Percentiles rank a stretch among this genome's conserved stretches.
Conservation (phyloP, 2,797 vertebrate genomes). For the Buphagus erythrorhynchus region DNA sequence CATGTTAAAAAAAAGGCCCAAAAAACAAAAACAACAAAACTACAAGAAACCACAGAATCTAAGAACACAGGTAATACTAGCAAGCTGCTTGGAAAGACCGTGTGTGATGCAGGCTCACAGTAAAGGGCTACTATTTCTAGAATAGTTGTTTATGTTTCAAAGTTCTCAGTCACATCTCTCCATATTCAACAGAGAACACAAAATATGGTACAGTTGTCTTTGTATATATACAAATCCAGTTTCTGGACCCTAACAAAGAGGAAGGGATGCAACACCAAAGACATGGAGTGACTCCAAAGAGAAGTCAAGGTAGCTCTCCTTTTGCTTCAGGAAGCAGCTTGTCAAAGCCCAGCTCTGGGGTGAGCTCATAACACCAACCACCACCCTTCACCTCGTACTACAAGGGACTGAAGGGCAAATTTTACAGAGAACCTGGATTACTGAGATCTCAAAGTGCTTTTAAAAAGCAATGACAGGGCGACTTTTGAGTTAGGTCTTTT, state of each 20-base stretch:
- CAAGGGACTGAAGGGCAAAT: background rate
- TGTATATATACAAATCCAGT: background rate
- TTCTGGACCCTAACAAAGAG: background rate
- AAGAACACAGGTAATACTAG: background rate
- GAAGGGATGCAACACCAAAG: background rate
- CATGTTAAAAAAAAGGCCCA: background rate
- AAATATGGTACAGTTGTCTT: background rate
- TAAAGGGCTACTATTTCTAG: background rate
- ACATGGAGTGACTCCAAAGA: background rate
- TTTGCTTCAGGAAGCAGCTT: background rate
- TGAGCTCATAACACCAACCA: background rate
- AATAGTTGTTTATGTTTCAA: background rate
- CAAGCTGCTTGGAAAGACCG: background rate
- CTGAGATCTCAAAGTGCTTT: background rate
- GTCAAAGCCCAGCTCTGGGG: background rate
- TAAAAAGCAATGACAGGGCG: background rate
- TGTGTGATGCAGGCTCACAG: background rate
- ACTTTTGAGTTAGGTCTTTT: background rate
- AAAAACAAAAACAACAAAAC: background rate
- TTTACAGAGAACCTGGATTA: background rate
- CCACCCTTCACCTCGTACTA: rapidly evolving
- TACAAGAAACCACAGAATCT: background rate
- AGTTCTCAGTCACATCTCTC: background rate
- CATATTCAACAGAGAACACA: background rate
- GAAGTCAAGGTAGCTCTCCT: background rate